Conservation (phyloP, 2,888 invertebrate genomes). For the Habroteleia sp. region DNA sequence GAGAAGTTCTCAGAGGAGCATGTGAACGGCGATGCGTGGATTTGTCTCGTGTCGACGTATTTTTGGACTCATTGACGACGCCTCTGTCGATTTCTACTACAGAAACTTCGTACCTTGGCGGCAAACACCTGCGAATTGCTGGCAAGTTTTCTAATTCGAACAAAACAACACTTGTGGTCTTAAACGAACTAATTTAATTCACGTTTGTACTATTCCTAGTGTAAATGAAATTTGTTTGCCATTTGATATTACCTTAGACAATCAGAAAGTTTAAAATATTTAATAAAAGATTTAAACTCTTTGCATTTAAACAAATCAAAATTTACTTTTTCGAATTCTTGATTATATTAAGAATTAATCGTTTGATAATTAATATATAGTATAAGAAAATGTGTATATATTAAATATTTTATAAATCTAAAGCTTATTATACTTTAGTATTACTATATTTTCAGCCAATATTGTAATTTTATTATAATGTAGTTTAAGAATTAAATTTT, state of each 20-base stretch:
- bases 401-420: too few relatives aligned
- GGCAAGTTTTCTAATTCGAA: conserved; percentile 80
- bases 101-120: conserved; percentile 86
- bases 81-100: conserved; percentile 84
- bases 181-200: conserved; percentile 14
- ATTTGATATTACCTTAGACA: conserved; percentile 5
- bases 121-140: conserved; percentile 85
- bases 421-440: too few relatives aligned
- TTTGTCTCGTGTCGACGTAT: conserved; percentile 84
- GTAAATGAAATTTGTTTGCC: conserved; percentile 19
- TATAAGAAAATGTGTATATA: too few relatives aligned
- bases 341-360: too few relatives aligned
- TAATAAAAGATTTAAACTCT: too few relatives aligned
- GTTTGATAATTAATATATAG: too few relatives aligned
- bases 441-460: too few relatives aligned
- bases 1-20: conserved; percentile 85
- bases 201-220: conserved; percentile 5
- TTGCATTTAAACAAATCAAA: too few relatives aligned
- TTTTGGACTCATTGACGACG: conserved; percentile 85
- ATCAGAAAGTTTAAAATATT: too few relatives aligned
- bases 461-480: too few relatives aligned
- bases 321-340: too few relatives aligned
- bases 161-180: conserved; percentile 7
- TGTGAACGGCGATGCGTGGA: conserved; percentile 87
- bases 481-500: too few relatives aligned